Percentiles rank a stretch among this genome's conserved stretches.
Conservation (phyloP, 2,113 vertebrate species). For the Corythaixoides concolor region DNA sequence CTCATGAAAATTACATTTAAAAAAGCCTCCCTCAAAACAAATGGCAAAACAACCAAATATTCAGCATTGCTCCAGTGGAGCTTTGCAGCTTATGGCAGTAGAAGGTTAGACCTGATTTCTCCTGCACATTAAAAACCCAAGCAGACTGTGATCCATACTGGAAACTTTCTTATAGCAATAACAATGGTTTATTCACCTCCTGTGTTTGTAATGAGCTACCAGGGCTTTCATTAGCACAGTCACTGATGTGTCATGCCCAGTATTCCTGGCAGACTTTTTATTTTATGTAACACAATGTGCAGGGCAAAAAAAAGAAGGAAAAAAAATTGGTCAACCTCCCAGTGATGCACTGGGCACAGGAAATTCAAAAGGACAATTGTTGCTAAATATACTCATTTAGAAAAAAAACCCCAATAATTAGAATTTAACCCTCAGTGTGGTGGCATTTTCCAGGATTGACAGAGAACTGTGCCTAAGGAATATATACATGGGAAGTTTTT, state of each 20-base stretch:
- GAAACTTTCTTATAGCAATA: neutral
- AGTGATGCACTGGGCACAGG: conserved; percentile 47
- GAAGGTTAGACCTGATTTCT: neutral
- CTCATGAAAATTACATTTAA: neutral
- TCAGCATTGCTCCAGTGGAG: neutral
- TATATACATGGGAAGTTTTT: neutral
- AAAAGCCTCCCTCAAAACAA: neutral
- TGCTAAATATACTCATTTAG: conserved; percentile 35
- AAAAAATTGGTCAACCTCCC: neutral
- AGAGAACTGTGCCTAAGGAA: neutral
- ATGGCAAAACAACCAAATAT: neutral
- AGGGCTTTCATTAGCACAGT: conserved; percentile 44
- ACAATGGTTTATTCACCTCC: conserved; percentile 59
- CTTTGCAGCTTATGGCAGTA: neutral
- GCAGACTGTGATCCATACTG: neutral
- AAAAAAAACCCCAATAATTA: neutral
- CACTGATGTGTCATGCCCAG: conserved; percentile 32
- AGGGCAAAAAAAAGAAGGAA: neutral
- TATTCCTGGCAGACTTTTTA: conserved; percentile 40
- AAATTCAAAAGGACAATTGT: conserved; percentile 56
- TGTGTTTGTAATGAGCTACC: neutral
- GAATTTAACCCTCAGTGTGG: neutral
- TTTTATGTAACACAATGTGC: conserved; percentile 47
- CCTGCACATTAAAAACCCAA: neutral
- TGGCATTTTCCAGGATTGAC: neutral